A percentile compares a stretch with the other conserved stretches of the same genome.
Evolutionary conservation across 2,888 invertebrate species (phyloP).

Genomic region (Caenorhabditis virilis): DNA sequence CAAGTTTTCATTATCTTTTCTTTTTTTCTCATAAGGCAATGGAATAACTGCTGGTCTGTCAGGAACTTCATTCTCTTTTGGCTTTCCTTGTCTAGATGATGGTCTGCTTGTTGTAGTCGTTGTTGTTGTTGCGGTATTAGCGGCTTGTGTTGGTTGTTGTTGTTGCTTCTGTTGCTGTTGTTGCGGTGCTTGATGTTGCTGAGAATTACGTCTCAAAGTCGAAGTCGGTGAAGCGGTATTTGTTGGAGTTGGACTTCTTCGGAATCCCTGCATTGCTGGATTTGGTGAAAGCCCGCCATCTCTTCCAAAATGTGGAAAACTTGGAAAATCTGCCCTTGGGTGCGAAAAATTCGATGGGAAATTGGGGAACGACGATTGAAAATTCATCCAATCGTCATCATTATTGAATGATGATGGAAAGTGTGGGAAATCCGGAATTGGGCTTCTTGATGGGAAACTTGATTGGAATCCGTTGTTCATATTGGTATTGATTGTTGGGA

Average conservation of each 20-base stretch:
- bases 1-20: constrained; percentile 12
- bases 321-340: constrained; percentile 10
- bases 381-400: constrained; percentile 26
- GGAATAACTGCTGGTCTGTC: constrained; percentile 39
- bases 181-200: constrained; percentile 16
- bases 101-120: constrained; percentile 18
- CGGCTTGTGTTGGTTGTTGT: not conserved
- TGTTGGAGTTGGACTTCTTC: constrained; percentile 29
- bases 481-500: constrained; percentile 17
- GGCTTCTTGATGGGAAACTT: constrained; percentile 31
- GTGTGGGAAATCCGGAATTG: constrained; percentile 27
- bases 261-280: constrained; percentile 10
- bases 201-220: constrained; percentile 25
- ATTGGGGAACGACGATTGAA: constrained; percentile 15
- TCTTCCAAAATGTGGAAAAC: constrained; percentile 22
- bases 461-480: constrained; percentile 37
- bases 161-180: constrained; percentile 6
- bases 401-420: constrained; percentile 17
- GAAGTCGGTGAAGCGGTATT: constrained; percentile 25
- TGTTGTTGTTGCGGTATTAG: not conserved
- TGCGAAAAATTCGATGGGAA: constrained; percentile 22
- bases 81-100: constrained; percentile 25
- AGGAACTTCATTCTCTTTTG: constrained; percentile 27
- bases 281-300: constrained; percentile 31
- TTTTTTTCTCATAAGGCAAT: constrained; percentile 28